Evolutionary conservation across 2,797 vertebrate species (phyloP).

Genomic region (Ctenopoma multispine): DNA sequence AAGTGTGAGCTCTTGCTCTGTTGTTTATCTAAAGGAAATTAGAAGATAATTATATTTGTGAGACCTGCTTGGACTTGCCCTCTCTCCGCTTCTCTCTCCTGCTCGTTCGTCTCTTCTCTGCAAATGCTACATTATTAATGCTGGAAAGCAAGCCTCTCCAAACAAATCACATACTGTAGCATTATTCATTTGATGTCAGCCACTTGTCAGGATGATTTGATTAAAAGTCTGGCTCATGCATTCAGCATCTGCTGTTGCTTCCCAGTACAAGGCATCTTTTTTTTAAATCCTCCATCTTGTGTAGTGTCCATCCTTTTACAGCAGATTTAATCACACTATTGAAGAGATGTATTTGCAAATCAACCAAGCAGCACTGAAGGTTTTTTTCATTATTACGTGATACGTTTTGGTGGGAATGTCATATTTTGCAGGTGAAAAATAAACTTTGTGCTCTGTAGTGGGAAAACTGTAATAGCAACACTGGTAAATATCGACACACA

Average conservation of each 20-base stretch:
- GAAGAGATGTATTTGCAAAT: slow-evolving; percentile 7
- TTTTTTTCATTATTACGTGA: slow-evolving; percentile 17
- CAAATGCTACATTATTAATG: slow-evolving; percentile 63
- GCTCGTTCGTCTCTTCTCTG: slow-evolving; percentile 20
- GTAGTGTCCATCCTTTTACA: slow-evolving; percentile 9
- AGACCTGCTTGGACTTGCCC: slow-evolving; percentile 59
- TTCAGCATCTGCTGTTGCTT: slow-evolving; percentile 64
- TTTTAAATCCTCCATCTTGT: slow-evolving; percentile 41
- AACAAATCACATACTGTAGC: slow-evolving; percentile 60
- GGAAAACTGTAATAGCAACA: background rate
- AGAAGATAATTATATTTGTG: slow-evolving; percentile 69
- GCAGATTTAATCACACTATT: slow-evolving; percentile 27
- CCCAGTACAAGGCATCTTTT: slow-evolving; percentile 8
- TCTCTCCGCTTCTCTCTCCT: slow-evolving; percentile 12
- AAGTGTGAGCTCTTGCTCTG: slow-evolving; percentile 52
- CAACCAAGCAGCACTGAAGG: background rate
- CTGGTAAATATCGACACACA: too few relatives aligned
- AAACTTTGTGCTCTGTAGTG: too few relatives aligned
- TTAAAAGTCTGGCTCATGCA: slow-evolving; percentile 70
- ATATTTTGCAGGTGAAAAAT: too few relatives aligned
- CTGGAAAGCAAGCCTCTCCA: slow-evolving; percentile 44
- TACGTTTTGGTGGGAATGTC: background rate
- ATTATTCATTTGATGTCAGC: slow-evolving; percentile 67
- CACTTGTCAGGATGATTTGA: slow-evolving; percentile 76
- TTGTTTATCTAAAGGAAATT: slow-evolving; percentile 69